Percentiles rank a stretch among this genome's conserved stretches.
Evolutionary conservation across 2,888 invertebrate genomes (phyloP).

Genomic region (Rhaphigaster nebulosa): DNA sequence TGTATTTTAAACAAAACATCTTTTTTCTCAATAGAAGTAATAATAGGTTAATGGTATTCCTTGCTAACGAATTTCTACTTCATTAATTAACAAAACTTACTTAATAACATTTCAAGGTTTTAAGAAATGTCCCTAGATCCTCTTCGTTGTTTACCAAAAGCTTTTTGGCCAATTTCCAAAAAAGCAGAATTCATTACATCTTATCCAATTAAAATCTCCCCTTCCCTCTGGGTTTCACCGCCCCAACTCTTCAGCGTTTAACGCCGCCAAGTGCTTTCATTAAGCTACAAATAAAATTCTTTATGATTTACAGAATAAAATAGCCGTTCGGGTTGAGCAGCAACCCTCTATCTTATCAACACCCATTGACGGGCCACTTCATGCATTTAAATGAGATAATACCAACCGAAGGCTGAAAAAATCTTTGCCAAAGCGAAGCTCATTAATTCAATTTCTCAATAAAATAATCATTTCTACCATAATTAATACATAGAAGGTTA

Average conservation of each 20-base stretch:
- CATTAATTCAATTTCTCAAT: neutral
- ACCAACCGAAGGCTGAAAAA: neutral
- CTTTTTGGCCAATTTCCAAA: slow-evolving; percentile 51
- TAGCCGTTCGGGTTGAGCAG: neutral
- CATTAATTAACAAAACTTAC: neutral
- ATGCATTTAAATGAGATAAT: slow-evolving; percentile 30
- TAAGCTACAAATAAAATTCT: neutral
- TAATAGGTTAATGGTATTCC: neutral
- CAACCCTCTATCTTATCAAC: neutral
- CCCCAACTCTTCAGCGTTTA: neutral
- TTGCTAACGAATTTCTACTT: neutral
- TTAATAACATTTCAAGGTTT: neutral
- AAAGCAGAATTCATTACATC: slow-evolving; percentile 31
- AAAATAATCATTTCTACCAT: no score
- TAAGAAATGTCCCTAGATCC: neutral
- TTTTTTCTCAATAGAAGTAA: neutral
- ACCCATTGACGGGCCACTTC: neutral
- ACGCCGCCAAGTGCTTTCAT: slow-evolving; percentile 10
- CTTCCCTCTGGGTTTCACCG: neutral
- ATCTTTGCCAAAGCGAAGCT: neutral
- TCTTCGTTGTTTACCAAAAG: slow-evolving; percentile 6
- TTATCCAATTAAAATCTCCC: slow-evolving; percentile 53
- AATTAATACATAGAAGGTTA: no score
- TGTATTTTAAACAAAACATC: no score
- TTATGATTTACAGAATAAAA: slow-evolving; percentile 7